Conservation (phyloP, 2,113 vertebrate genomes). For the Oriolus oriolus region DNA sequence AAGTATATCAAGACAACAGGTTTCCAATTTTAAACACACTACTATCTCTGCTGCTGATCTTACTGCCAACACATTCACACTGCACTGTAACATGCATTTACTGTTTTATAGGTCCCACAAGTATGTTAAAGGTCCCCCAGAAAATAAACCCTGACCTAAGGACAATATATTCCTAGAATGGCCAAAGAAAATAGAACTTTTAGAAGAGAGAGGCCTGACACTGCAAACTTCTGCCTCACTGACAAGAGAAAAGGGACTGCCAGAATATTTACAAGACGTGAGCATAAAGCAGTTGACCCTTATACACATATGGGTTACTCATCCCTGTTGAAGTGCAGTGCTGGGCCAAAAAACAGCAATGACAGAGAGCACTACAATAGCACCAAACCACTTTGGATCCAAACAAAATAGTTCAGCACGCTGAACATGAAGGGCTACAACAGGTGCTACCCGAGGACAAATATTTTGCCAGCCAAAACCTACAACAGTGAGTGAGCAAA, state of each 20-base stretch:
- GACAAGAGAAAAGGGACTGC: not conserved
- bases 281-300: not conserved
- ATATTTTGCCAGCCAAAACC: conserved; percentile 21
- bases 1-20: conserved; percentile 4
- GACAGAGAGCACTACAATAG: not conserved
- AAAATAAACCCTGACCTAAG: not conserved
- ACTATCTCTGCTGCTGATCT: not conserved
- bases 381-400: not conserved
- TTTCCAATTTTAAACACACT: conserved; percentile 49
- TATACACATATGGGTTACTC: not conserved
- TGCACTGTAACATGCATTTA: not conserved
- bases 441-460: conserved; percentile 28
- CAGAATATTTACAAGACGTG: fast-evolving
- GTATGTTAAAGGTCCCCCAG: not conserved
- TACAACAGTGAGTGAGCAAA: not conserved
- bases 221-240: not conserved
- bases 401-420: not conserved
- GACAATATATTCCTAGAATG: not conserved
- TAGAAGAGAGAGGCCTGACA: not conserved
- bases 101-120: not conserved
- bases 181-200: not conserved
- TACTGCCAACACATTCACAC: not conserved
- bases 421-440: not conserved
- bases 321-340: not conserved
- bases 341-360: not conserved